Conservation (phyloP, 1,140 invertebrate species). For the Diabrotica virgifera region DNA sequence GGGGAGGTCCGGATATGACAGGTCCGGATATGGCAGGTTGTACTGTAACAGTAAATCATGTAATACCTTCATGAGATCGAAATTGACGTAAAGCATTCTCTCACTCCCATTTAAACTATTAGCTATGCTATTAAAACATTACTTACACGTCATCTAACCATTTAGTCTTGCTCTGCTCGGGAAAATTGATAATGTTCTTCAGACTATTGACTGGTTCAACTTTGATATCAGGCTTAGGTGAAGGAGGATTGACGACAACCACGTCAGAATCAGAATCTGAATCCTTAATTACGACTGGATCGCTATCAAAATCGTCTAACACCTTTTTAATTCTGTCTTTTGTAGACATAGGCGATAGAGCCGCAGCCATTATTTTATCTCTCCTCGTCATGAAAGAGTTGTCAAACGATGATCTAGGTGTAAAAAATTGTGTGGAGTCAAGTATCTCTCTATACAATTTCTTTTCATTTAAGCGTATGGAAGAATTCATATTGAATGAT, state of each 20-base stretch:
- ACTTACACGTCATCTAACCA: conserved; percentile 44
- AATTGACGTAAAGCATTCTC: no score
- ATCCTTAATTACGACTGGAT: conserved; percentile 41
- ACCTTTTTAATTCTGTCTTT: conserved; percentile 43
- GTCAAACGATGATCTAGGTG: conserved; percentile 32
- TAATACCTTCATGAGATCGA: no score
- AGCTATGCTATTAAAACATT: conserved; percentile 6
- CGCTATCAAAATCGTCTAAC: conserved; percentile 39
- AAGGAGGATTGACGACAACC: conserved; percentile 38
- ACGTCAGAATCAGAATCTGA: conserved; percentile 43
- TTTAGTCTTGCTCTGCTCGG: conserved; percentile 28
- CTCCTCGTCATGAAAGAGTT: conserved; percentile 34
- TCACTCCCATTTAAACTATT: no score
- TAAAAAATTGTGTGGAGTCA: conserved; percentile 15
- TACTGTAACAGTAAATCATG: no score
- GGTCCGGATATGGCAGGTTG: no score
- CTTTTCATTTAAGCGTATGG: conserved; percentile 42
- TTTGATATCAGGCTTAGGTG: conserved; percentile 43
- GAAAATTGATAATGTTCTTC: conserved; percentile 38
- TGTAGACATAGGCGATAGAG: conserved; percentile 23
- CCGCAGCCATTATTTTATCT: no score
- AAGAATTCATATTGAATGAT: conserved; percentile 30
- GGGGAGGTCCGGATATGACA: no score
- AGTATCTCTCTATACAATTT: conserved; percentile 40
- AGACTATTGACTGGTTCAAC: conserved; percentile 43